Evolutionary conservation across 2,888 invertebrate genomes (phyloP).

Genomic region (Polia nebulosa): DNA sequence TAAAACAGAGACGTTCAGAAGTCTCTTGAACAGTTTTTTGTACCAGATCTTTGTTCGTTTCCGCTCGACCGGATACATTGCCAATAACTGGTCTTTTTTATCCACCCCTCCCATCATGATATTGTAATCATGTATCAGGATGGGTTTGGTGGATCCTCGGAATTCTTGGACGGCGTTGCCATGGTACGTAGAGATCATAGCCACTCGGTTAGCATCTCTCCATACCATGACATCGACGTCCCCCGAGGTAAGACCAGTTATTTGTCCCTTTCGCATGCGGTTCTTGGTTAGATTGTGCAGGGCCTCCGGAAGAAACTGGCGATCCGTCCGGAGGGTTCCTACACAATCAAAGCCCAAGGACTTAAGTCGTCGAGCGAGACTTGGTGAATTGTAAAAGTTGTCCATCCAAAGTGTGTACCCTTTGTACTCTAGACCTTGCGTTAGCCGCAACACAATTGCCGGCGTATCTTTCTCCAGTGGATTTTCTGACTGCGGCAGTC

Average conservation of each 20-base stretch:
- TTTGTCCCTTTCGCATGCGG: neutral
- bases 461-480: constrained; percentile 42
- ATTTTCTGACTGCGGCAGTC: constrained; percentile 4
- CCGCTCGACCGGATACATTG: no score
- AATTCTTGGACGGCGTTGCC: neutral
- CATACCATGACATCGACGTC: no score
- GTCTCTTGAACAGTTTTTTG: neutral
- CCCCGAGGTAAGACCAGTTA: neutral
- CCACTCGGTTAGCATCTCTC: neutral
- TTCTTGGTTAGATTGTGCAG: no score
- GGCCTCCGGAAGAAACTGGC: neutral
- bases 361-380: neutral
- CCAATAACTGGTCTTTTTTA: no score
- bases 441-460: constrained; percentile 20
- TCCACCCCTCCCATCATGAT: no score
- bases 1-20: neutral
- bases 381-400: neutral
- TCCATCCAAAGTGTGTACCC: constrained; percentile 8
- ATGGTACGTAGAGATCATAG: constrained; percentile 2
- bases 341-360: no score
- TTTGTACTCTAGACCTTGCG: neutral
- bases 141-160: neutral
- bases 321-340: no score
- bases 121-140: neutral
- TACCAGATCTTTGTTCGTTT: no score